These are phyloP conservation scores for Eulemur rubriventer DNA, from an alignment of 2,797 vertebrate species.

Conservation along the genomic window DNA sequence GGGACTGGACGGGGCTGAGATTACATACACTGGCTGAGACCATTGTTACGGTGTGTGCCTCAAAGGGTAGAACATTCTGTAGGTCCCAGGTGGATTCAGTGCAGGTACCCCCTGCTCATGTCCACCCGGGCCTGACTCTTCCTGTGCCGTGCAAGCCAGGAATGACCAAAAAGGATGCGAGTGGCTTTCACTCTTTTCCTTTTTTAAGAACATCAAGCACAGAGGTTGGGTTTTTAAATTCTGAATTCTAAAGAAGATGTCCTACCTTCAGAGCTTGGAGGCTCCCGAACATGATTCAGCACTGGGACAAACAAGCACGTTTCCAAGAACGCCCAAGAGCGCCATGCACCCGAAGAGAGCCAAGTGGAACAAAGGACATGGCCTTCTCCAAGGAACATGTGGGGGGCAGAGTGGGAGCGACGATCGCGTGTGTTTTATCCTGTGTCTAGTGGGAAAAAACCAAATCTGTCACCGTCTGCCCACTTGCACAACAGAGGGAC, in stretches of 20 bases:
- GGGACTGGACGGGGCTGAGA: not conserved
- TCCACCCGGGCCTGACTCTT: not conserved
- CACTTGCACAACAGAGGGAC: not conserved
- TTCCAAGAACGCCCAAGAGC: not conserved
- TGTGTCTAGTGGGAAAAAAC: not conserved
- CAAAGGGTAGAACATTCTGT: not conserved
- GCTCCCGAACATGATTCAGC: not conserved
- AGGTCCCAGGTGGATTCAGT: not conserved
- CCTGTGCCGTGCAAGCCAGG: fast-evolving
- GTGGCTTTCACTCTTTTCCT: not conserved
- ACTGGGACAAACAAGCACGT: not conserved
- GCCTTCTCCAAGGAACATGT: not conserved
- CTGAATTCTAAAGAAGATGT: not conserved
- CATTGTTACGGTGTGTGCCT: fast-evolving
- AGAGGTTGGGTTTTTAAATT: not conserved
- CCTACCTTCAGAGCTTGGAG: not conserved
- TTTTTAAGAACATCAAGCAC: not conserved
- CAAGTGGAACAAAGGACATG: not conserved
- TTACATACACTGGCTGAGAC: not conserved
- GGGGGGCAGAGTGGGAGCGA: too few species aligned
- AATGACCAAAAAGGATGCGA: not conserved
- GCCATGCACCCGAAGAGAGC: not conserved
- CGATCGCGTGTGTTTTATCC: not conserved
- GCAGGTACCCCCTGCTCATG: not conserved
- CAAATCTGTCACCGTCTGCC: not conserved